Evolutionary conservation across 1,140 invertebrate genomes (phyloP), one percentile per base, ranked within the genome.

Genomic region (Hylyphantes graminicola): DNA sequence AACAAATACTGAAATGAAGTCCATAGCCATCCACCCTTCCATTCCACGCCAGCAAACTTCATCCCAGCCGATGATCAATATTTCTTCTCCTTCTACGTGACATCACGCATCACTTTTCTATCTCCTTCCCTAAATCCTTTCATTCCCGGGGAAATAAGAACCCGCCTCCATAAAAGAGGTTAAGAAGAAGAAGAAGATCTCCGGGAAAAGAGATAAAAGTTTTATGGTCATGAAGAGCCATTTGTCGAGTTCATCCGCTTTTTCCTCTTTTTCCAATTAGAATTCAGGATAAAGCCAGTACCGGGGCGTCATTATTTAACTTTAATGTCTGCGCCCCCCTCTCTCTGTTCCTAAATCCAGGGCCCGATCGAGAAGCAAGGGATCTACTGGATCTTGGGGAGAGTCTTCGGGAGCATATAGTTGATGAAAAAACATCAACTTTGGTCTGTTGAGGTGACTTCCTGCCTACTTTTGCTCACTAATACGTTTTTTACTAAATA

Each of bases 261-360:
- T 67, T 78, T 35, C 51, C 13, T 48, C 67, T 35, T 70, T 50
- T 70, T 35, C 48, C 79, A 81, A 81, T 81, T 81, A 81, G 79
- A 81, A 81, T 81, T 81, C 79, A 81, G 68, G 55, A 50, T 81
- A 81, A 81, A 81, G 79, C 79, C 79, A 81, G 67, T 81, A 53
- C 67, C 68, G 35, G 35, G 68, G 68, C 21, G 68, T 70, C 79
- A 81, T 81, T 81, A 81, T 81, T 81, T 81, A 81, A 81, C 79
- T 81, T 81, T 81, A 81, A 81, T 81, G 79, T 81, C 79, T 81
- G 79, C 79, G 79, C 79, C 73, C 35, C 59, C 48, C 59, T 53
- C 59, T 65, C 75, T 59, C 79, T 53, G 35, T 55, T 17, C 35
- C 79, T 7, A 35, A 51, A 78, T 54, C 51, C 54, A 5, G 50